Evolutionary conservation across 1,140 invertebrate species (phyloP).

Genomic region (Ostrea denselamellosa): DNA sequence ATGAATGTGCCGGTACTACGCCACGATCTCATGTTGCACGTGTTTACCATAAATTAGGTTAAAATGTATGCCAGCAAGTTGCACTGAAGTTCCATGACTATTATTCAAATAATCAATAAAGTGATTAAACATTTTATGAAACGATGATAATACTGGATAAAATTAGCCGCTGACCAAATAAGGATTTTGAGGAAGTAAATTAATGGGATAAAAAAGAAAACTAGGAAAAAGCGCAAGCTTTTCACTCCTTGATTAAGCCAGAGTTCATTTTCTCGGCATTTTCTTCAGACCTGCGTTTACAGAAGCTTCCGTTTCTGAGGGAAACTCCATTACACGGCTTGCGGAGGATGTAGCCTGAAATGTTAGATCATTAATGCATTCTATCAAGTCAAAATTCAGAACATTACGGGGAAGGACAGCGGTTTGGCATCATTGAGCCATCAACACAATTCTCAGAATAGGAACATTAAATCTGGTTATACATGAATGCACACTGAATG

Average conservation of each 20-base stretch:
- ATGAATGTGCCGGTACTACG: too few species aligned
- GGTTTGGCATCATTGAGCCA: background rate
- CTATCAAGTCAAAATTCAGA: background rate
- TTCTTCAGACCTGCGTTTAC: background rate
- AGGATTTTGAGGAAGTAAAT: background rate
- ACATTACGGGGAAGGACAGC: background rate
- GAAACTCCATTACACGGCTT: background rate
- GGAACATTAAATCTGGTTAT: background rate
- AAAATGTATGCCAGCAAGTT: too few species aligned
- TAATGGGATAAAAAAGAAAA: background rate
- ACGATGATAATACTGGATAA: background rate
- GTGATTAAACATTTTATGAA: background rate
- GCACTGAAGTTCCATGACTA: too few species aligned
- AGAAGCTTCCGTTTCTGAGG: background rate
- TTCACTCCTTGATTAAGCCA: conserved; percentile 10
- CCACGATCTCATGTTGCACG: too few species aligned
- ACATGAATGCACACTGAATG: too few species aligned
- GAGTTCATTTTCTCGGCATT: background rate
- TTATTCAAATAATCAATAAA: too few species aligned
- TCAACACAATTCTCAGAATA: background rate
- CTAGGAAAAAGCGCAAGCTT: background rate
- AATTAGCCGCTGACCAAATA: background rate
- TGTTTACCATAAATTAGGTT: too few species aligned
- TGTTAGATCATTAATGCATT: conserved; percentile 13
- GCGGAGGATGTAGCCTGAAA: background rate